Percentiles rank a stretch among this genome's conserved stretches.
These are phyloP conservation scores for Leptinotarsa tumamoca DNA, from an alignment of 2,888 invertebrate species.

Conservation along the genomic window DNA sequence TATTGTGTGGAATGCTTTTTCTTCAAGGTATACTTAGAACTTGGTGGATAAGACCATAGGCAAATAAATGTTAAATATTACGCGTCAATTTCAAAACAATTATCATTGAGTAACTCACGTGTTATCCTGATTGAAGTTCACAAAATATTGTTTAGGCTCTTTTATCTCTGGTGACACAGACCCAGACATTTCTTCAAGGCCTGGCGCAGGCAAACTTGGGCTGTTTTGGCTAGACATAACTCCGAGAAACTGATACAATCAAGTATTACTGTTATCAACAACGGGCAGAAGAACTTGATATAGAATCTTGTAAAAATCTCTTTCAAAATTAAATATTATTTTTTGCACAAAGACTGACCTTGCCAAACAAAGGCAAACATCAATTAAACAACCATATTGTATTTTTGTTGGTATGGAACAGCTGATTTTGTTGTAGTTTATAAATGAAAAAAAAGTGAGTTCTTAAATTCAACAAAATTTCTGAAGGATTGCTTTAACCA, in stretches of 20 bases:
- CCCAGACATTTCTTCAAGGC: constrained; percentile 70
- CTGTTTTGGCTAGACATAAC: constrained; percentile 78
- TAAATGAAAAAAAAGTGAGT: not conserved
- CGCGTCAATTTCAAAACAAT: constrained; percentile 28
- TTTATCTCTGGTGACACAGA: constrained; percentile 64
- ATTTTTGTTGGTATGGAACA: constrained; percentile 52
- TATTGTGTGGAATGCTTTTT: no score
- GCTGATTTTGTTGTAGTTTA: constrained; percentile 43
- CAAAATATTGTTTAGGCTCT: constrained; percentile 86
- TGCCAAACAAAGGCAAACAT: constrained; percentile 62
- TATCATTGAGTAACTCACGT: constrained; percentile 81
- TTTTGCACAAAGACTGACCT: constrained; percentile 77
- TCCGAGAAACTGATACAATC: constrained; percentile 64
- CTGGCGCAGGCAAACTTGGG: constrained; percentile 70
- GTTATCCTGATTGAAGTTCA: constrained; percentile 98
- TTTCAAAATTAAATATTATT: constrained; percentile 54
- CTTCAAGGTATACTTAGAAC: not conserved
- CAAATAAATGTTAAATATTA: not conserved
- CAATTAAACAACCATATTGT: constrained; percentile 54
- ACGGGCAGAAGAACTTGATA: not conserved
- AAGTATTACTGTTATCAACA: constrained; percentile 50
- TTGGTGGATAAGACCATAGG: not conserved
- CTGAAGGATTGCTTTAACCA: no score
- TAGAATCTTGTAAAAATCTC: constrained; percentile 47
- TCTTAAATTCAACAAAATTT: no score